phyloP scores from a whole-genome alignment of 1,140 invertebrate species.

The Ctenoplectra terminalis region DNA sequence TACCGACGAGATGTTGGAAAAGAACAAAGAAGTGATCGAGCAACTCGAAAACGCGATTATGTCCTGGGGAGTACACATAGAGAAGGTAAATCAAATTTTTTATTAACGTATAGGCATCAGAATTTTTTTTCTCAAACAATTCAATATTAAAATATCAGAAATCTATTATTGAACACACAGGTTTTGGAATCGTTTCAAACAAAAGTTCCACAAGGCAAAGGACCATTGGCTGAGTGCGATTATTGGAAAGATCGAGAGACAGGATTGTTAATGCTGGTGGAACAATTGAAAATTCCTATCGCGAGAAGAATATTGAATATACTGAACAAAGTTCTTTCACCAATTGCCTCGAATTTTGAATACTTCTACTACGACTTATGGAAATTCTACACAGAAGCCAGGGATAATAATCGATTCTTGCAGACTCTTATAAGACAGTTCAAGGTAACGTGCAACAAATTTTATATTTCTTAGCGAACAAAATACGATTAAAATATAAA shows the following conservation, averaged over 20 bases:
- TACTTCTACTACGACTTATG: constrained; percentile 85
- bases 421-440: constrained; percentile 91
- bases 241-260: constrained; percentile 92
- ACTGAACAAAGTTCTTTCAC: constrained; percentile 83
- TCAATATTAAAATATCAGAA: not conserved
- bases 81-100: constrained; percentile 82
- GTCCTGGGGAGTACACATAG: constrained; percentile 87
- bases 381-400: constrained; percentile 89
- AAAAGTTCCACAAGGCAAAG: constrained; percentile 85
- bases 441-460: too few species aligned
- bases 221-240: constrained; percentile 91
- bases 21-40: constrained; percentile 82
- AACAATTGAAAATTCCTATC: constrained; percentile 90
- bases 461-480: too few species aligned
- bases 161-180: constrained; percentile 41
- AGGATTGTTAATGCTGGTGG: constrained; percentile 89
- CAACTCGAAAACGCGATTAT: constrained; percentile 86
- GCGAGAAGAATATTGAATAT: constrained; percentile 86
- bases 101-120: too few species aligned
- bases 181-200: constrained; percentile 70
- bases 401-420: constrained; percentile 93
- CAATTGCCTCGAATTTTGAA: constrained; percentile 82
- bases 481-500: too few species aligned
- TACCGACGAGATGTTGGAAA: constrained; percentile 79
- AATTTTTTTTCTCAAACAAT: not conserved